These are phyloP conservation scores for Acholoe squamosa DNA, from an alignment of 2,888 invertebrate genomes.

Conservation along the genomic window DNA sequence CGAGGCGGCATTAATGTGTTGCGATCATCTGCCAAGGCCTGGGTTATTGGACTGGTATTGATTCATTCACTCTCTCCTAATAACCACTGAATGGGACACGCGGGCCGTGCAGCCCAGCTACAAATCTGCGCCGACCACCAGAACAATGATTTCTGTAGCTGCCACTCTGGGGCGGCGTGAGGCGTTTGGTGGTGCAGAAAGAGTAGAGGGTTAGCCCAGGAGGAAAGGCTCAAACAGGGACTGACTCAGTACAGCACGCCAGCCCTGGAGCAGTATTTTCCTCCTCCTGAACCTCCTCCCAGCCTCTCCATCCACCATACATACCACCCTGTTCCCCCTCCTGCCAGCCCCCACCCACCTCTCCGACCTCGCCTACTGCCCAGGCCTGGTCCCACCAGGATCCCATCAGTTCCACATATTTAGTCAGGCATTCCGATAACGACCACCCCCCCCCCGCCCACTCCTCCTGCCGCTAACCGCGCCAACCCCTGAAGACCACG, in stretches of 20 bases:
- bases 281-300: too few species aligned
- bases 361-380: not conserved
- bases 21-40: not conserved
- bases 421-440: conserved; percentile 4
- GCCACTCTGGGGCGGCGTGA: not conserved
- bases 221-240: not conserved
- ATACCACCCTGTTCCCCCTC: not conserved
- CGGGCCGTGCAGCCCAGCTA: not conserved
- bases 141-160: too few species aligned
- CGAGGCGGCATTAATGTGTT: not conserved
- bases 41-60: not conserved
- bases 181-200: not conserved
- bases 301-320: too few species aligned
- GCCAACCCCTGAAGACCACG: too few species aligned
- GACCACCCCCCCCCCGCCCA: not conserved
- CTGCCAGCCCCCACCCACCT: not conserved
- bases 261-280: too few species aligned
- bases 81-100: not conserved
- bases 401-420: conserved; percentile 22
- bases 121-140: too few species aligned
- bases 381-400: not conserved
- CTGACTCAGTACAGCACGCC: not conserved
- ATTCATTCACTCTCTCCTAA: not conserved
- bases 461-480: not conserved
- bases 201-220: not conserved